phyloP scores from a whole-genome alignment of 1,140 invertebrate genomes.

The Bacillus rossius region DNA sequence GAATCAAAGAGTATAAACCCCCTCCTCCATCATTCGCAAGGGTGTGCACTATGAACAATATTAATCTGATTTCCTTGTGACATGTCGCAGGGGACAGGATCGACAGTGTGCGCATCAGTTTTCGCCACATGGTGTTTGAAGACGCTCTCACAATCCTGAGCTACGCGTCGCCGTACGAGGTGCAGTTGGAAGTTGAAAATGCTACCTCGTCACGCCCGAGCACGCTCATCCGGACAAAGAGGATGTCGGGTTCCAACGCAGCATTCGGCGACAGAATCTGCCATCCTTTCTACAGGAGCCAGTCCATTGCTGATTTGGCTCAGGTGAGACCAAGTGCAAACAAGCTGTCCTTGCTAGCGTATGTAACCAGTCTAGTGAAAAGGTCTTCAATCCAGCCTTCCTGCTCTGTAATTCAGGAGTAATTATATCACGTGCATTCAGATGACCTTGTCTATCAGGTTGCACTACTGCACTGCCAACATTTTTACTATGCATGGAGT shows the following conservation, averaged over 20 bases:
- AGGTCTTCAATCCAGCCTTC: no score
- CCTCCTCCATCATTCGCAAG: no score
- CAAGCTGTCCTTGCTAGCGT: no score
- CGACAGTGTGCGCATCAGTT: slow-evolving; percentile 76
- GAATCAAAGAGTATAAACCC: no score
- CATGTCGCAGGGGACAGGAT: slow-evolving; percentile 74
- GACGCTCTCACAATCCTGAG: slow-evolving; percentile 85
- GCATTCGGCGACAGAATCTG: slow-evolving; percentile 46
- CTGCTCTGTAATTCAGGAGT: no score
- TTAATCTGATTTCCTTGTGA: no score
- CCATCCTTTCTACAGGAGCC: slow-evolving; percentile 62
- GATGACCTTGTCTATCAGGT: no score
- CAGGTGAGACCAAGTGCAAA: slow-evolving; percentile 41
- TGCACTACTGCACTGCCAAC: no score
- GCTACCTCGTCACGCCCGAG: slow-evolving; percentile 26
- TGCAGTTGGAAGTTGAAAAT: slow-evolving; percentile 61
- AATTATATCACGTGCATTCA: no score
- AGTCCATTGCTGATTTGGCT: slow-evolving; percentile 57
- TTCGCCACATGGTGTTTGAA: slow-evolving; percentile 83
- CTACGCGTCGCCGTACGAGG: slow-evolving; percentile 88
- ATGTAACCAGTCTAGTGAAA: no score
- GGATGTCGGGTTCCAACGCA: slow-evolving; percentile 42
- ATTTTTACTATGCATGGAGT: no score
- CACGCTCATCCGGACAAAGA: slow-evolving; percentile 32
- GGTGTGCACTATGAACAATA: no score